Base-by-base conservation (phyloP, 2,797 vertebrate genomes). In the Chelmon rostratus region DNA sequence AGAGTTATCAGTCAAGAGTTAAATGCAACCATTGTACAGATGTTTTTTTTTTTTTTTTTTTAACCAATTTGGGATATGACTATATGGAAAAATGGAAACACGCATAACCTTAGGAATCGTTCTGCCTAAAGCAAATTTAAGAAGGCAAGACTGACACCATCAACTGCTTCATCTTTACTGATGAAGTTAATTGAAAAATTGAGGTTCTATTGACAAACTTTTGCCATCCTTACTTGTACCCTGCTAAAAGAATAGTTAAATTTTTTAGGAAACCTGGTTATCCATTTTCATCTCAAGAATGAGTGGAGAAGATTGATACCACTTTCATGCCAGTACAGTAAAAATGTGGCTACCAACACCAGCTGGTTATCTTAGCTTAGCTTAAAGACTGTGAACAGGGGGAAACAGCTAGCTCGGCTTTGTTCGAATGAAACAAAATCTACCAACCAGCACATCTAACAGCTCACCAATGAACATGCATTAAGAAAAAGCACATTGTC, bases 11-110 rank as follows among this genome's bases (percentile, higher is more conserved):
- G 23, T 40, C 21, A 18, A 28, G 52, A 31, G 10, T 47, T 8
- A 54, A 52, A 57, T 64, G 5, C 54, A 31, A 69, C 49, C 13
- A 49, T 28, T 66, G 50, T 42, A 54, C 35, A 38, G 2, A 74
- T 61, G 42, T 54, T 6, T 58, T 66, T 49, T 67, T n/a, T n/a
- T n/a, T n/a, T n/a, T n/a, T n/a, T n/a, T n/a, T n/a, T n/a, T n/a
- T n/a, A n/a, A n/a, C 23, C 8, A 40, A 9, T n/a, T n/a, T n/a
- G n/a, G 6, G 6, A 63, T 42, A 31, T 1, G 9, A n/a, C 3
- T 37, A 10, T 49, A 1, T 3, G 18, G 2, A n/a, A 68, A 69
- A 23, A n/a, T 21, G 6, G 11, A 44, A 52, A 37, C 49, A 21
- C 18, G 12, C 2, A 54, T 21, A 0, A 5, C 18, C 1, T 16